Percentiles rank a stretch among this genome's conserved stretches.
These are phyloP conservation scores for Girardinus metallicus DNA, from an alignment of 2,797 vertebrate genomes.

Conservation along the genomic window DNA sequence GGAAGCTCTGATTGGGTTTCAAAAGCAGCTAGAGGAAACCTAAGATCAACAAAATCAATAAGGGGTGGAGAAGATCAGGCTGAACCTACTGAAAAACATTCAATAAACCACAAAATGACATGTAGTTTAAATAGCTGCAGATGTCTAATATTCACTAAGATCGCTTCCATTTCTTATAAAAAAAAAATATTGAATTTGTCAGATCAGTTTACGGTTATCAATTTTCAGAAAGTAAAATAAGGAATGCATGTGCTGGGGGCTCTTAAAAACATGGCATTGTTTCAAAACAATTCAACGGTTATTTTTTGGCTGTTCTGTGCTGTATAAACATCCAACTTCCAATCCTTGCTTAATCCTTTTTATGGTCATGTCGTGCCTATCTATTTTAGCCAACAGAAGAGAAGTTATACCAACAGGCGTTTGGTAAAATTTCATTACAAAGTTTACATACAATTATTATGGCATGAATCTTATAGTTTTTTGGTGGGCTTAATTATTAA, in stretches of 20 bases:
- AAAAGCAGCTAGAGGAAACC: conserved; percentile 67
- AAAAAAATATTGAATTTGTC: conserved; percentile 3
- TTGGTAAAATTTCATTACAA: background rate
- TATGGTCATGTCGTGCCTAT: no score
- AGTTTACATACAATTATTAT: background rate
- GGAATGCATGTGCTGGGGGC: background rate
- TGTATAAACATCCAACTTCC: background rate
- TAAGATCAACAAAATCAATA: conserved; percentile 57
- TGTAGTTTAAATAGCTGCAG: conserved; percentile 34
- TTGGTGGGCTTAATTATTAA: background rate
- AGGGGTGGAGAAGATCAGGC: conserved; percentile 36
- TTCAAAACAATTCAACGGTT: background rate
- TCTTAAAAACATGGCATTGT: background rate
- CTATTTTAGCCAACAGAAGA: background rate
- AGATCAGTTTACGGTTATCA: conserved; percentile 9
- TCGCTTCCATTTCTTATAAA: conserved; percentile 10
- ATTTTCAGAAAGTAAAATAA: background rate
- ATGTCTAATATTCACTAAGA: conserved; percentile 25
- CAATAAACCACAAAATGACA: conserved; percentile 45
- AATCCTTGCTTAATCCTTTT: background rate
- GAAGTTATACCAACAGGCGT: background rate
- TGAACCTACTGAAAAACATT: conserved; percentile 47
- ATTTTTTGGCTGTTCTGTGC: background rate
- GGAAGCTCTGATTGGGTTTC: conserved; percentile 75
- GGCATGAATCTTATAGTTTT: background rate